A percentile compares a stretch with the other conserved stretches of the same genome.
These are phyloP conservation scores for Pagetopsis macropterus DNA, from an alignment of 2,797 vertebrate genomes.

Conservation along the genomic window DNA sequence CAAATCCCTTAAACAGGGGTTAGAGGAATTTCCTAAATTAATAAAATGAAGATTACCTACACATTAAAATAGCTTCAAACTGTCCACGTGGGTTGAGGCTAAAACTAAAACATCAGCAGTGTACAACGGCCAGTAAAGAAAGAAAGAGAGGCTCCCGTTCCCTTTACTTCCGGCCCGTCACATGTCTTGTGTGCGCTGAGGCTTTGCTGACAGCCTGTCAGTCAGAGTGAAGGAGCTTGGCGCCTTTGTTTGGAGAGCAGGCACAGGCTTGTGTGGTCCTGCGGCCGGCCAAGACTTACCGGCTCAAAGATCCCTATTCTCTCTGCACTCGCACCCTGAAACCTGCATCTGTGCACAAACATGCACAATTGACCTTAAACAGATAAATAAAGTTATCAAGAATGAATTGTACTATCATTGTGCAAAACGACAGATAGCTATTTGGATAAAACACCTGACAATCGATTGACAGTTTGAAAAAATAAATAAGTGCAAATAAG, in stretches of 20 bases:
- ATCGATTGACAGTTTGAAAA: slow-evolving; percentile 8
- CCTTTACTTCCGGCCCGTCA: slow-evolving; percentile 76
- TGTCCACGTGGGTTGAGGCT: slow-evolving; percentile 22
- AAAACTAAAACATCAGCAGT: slow-evolving; percentile 48
- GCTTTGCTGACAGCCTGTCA: slow-evolving; percentile 82
- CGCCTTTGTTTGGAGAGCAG: slow-evolving; percentile 81
- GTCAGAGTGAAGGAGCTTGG: slow-evolving; percentile 77
- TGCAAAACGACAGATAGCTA: not conserved
- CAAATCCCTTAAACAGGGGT: slow-evolving; percentile 26
- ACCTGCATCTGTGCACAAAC: slow-evolving; percentile 40
- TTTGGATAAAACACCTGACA: slow-evolving; percentile 5
- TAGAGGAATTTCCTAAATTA: slow-evolving; percentile 35
- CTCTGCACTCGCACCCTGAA: slow-evolving; percentile 31
- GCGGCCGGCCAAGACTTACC: slow-evolving; percentile 65
- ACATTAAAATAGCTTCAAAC: slow-evolving; percentile 38
- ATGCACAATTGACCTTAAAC: slow-evolving; percentile 22
- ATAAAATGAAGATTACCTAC: slow-evolving; percentile 41
- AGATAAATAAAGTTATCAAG: slow-evolving; percentile 14
- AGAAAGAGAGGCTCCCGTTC: slow-evolving; percentile 57
- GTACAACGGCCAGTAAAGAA: slow-evolving; percentile 40
- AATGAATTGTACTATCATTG: not conserved
- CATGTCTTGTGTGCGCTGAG: slow-evolving; percentile 73
- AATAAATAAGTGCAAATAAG: slow-evolving; percentile 26
- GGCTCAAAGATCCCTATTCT: slow-evolving; percentile 69
- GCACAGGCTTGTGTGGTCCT: slow-evolving; percentile 85